Evolutionary conservation across 2,888 invertebrate species (phyloP).

Genomic region (Macrophya annulata): DNA sequence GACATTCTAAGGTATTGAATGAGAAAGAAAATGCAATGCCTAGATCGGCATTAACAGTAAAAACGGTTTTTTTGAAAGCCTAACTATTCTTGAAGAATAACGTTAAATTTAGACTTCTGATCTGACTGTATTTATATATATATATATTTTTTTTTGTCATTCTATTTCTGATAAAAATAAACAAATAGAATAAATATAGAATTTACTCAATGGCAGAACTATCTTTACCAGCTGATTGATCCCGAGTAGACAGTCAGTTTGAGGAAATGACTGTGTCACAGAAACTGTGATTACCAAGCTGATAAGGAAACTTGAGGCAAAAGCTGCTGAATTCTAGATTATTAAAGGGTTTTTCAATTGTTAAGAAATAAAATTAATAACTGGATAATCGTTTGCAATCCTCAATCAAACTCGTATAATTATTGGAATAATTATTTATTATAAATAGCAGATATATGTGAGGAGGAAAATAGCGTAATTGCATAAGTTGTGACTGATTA

Average conservation of each 20-base stretch:
- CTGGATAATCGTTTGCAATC: slow-evolving; percentile 19
- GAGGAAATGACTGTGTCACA: neutral
- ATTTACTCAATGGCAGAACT: neutral
- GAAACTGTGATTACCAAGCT: neutral
- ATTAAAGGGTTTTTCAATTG: neutral
- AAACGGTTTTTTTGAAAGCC: neutral
- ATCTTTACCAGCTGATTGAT: slow-evolving; percentile 3
- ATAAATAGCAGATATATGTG: neutral
- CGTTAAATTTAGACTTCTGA: slow-evolving; percentile 36
- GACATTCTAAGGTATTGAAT: slow-evolving; percentile 35
- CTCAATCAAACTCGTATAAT: slow-evolving; percentile 4
- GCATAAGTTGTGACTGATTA: slow-evolving; percentile 13
- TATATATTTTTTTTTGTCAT: too few relatives aligned
- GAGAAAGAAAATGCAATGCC: neutral
- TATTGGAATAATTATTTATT: neutral
- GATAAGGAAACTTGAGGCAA: neutral
- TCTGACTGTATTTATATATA: neutral
- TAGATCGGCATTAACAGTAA: neutral
- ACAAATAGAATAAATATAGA: slow-evolving; percentile 27
- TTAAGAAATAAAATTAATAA: slow-evolving; percentile 7
- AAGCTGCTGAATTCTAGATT: neutral
- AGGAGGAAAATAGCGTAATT: neutral
- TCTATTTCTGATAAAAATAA: neutral
- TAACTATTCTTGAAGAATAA: neutral
- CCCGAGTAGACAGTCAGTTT: neutral